A percentile compares a stretch with the other conserved stretches of the same genome.
Evolutionary conservation across 2,888 invertebrate species (phyloP).

Genomic region (Molanna angustata): DNA sequence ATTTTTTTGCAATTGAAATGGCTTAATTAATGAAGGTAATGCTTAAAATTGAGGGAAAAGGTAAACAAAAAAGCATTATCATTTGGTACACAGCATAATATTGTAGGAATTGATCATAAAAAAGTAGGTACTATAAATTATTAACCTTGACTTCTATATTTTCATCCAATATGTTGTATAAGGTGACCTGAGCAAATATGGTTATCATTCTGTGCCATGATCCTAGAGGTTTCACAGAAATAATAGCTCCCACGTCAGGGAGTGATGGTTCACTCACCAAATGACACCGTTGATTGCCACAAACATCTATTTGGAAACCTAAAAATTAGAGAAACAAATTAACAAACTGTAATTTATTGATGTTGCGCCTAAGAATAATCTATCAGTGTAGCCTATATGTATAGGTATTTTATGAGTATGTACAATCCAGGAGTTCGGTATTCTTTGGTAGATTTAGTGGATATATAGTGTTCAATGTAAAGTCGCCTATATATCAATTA

Average conservation of each 20-base stretch:
- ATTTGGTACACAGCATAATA: not conserved
- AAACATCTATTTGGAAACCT: constrained; percentile 28
- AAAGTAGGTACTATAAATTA: not conserved
- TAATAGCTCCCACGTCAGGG: constrained; percentile 26
- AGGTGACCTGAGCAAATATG: constrained; percentile 27
- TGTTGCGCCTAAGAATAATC: too few relatives aligned
- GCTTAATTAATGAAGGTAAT: too few relatives aligned
- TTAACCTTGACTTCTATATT: constrained; percentile 25
- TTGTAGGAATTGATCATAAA: too few relatives aligned
- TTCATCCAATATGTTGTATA: constrained; percentile 22
- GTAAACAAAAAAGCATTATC: not conserved
- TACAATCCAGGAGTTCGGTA: too few relatives aligned
- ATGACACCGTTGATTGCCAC: constrained; percentile 13
- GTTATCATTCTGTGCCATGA: constrained; percentile 23
- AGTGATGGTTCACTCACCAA: constrained; percentile 5
- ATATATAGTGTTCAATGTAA: too few relatives aligned
- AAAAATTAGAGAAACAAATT: not conserved
- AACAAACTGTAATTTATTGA: not conserved
- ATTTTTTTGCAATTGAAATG: too few relatives aligned
- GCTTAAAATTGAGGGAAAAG: too few relatives aligned
- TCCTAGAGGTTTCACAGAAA: constrained; percentile 22
- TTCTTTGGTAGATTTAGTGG: too few relatives aligned
- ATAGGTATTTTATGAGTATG: too few relatives aligned
- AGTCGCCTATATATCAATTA: too few relatives aligned
- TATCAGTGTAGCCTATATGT: too few relatives aligned